Base-by-base conservation (phyloP, 2,888 invertebrate genomes). In the Cheilosia impressa region DNA sequence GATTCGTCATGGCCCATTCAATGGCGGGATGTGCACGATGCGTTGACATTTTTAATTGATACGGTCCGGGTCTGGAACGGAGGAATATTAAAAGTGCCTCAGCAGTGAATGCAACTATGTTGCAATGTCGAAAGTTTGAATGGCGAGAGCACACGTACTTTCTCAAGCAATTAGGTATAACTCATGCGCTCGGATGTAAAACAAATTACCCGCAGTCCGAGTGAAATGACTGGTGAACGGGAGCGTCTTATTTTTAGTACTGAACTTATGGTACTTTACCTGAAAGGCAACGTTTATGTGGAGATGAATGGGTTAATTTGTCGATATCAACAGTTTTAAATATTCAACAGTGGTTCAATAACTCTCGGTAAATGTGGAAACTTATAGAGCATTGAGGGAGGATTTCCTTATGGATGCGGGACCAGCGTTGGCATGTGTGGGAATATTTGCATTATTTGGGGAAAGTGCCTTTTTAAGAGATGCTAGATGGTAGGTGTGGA, bases 21-120 rank as follows among this genome's bases (percentile, higher is more conserved):
- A 34, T 62, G 41, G 45, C 31, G 69, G 34, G 34, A 19, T 31
- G 24, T 63, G 41, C 19, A 43, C 66, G 52, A 66, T 43, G 52
- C 76, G 76, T 52, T 76, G 76, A 76, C 76, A 60, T 52, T 60
- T 52, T 60, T 53, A 76, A 60, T 76, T 60, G 68, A 76, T 31
- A 68, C 19, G n/a, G 57, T 66, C 41, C 68, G 66, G n/a, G 41
- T 31, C 47, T 38, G 31, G n/a, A 43, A 50, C 41, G 22, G 9
- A 31, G 15, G 34, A 2, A 22, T 31, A 62, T 31, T n/a, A 38
- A 34, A 65, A 22, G 17, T 52, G 38, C 17, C 9, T 4, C 22
- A 41, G 41, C 4, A 19, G 13, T 19, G 2, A 63, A 34, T 34
- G 58, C 66, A 60, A 66, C 75, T 43, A 17, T 19, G 41, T 72